phyloP scores from a whole-genome alignment of 2,797 vertebrate genomes.

The Acestrorhynchus altus region DNA sequence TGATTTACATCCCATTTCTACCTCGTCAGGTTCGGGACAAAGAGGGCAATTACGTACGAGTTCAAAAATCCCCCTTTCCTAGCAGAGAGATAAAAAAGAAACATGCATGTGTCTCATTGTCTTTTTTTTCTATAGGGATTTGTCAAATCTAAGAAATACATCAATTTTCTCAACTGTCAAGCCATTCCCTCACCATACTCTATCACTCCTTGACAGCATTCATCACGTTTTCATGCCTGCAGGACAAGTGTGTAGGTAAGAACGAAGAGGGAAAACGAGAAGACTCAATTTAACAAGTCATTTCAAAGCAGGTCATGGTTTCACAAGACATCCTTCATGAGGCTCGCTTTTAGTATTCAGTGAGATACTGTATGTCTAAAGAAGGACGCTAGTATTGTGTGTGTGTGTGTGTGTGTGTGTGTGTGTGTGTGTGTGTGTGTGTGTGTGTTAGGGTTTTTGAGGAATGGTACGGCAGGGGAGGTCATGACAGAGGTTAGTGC shows the following conservation, averaged over 20 bases:
- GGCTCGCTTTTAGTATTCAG: conserved; percentile 47
- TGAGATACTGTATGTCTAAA: conserved; percentile 50
- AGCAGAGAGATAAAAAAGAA: conserved; percentile 73
- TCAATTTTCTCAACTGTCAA: conserved; percentile 83
- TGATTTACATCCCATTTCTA: conserved; percentile 59
- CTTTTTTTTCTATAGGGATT: conserved; percentile 61
- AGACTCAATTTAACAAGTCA: conserved; percentile 51
- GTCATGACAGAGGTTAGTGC: conserved; percentile 78
- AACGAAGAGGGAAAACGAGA: conserved; percentile 2
- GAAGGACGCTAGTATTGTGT: conserved; percentile 28
- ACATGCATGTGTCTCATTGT: conserved; percentile 68
- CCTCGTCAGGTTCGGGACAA: conserved; percentile 62
- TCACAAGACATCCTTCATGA: conserved; percentile 41
- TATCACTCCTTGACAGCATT: conserved; percentile 52
- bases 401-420: too few species aligned
- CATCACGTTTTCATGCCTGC: conserved; percentile 46
- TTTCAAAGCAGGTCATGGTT: conserved; percentile 42
- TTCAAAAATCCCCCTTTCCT: conserved; percentile 75
- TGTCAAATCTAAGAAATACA: conserved; percentile 78
- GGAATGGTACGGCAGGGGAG: conserved; percentile 69
- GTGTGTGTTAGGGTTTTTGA: conserved; percentile 37
- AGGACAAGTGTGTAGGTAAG: conserved; percentile 49
- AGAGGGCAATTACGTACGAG: conserved; percentile 70
- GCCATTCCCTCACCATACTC: conserved; percentile 58
- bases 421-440: too few species aligned